Evolutionary conservation across 1,140 invertebrate species (phyloP).

Genomic region (Harpegnathos saltator): DNA sequence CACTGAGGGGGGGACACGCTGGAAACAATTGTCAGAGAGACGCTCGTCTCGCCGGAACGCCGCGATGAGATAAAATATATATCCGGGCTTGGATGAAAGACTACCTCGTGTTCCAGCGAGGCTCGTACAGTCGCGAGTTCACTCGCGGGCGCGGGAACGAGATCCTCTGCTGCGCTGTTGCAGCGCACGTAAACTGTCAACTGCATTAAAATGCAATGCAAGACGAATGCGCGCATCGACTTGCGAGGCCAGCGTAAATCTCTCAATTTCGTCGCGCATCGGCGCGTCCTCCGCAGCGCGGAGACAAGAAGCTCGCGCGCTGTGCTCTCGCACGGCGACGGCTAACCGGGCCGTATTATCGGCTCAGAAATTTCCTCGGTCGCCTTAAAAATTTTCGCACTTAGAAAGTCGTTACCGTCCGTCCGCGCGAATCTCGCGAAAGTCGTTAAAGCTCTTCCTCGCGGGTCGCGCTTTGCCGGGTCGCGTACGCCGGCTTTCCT

Average conservation of each 20-base stretch:
- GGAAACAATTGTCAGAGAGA: no score
- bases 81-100: no score
- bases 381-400: conserved; percentile 64
- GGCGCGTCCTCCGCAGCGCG: neutral
- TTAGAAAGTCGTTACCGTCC: conserved; percentile 73
- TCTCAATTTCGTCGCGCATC: conserved; percentile 23
- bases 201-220: conserved; percentile 36
- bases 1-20: no score
- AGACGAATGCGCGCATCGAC: conserved; percentile 4
- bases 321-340: neutral
- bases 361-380: conserved; percentile 42
- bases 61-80: no score
- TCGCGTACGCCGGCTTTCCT: conserved; percentile 1
- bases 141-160: neutral
- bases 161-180: conserved; percentile 8
- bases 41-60: no score
- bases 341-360: conserved; percentile 5
- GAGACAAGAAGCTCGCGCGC: conserved; percentile 27
- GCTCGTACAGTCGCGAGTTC: neutral
- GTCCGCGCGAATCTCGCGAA: conserved; percentile 9
- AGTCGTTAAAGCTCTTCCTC: conserved; percentile 56
- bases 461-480: neutral
- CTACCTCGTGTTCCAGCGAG: no score
- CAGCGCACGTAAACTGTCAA: conserved; percentile 26
- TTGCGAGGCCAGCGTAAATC: neutral